Evolutionary conservation across 1,140 invertebrate genomes (phyloP).

Genomic region (Charaxes varanes): DNA sequence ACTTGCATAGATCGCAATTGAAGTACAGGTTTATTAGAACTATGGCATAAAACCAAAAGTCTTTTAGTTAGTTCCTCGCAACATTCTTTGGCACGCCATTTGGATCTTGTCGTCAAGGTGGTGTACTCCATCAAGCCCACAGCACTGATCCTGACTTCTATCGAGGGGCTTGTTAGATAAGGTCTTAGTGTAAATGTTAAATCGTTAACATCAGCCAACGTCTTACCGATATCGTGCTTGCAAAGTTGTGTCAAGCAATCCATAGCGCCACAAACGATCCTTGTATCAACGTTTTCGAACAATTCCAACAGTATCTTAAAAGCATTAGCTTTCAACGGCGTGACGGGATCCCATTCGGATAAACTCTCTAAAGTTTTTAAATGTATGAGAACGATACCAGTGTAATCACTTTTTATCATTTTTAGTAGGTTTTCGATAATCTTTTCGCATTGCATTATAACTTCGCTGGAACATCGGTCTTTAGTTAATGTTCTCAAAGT

Average conservation of each 20-base stretch:
- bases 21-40: constrained; percentile 32
- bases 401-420: constrained; percentile 50
- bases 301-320: constrained; percentile 53
- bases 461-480: constrained; percentile 41
- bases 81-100: constrained; percentile 57
- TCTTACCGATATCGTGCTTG: constrained; percentile 47
- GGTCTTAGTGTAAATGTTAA: constrained; percentile 33
- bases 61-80: constrained; percentile 31
- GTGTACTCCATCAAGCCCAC: constrained; percentile 44
- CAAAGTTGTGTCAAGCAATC: constrained; percentile 56
- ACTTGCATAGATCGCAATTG: constrained; percentile 52
- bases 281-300: constrained; percentile 30
- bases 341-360: constrained; percentile 44
- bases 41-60: constrained; percentile 31
- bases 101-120: constrained; percentile 50
- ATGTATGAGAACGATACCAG: constrained; percentile 45
- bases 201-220: constrained; percentile 50
- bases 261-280: constrained; percentile 41
- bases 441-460: constrained; percentile 31
- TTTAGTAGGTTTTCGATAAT: constrained; percentile 50
- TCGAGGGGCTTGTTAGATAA: constrained; percentile 19
- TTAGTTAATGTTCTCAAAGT: constrained; percentile 38
- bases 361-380: constrained; percentile 43
- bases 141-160: constrained; percentile 43
- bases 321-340: constrained; percentile 44